These are phyloP conservation scores for Acrobasis repandana DNA, from an alignment of 2,888 invertebrate species.

Conservation along the genomic window DNA sequence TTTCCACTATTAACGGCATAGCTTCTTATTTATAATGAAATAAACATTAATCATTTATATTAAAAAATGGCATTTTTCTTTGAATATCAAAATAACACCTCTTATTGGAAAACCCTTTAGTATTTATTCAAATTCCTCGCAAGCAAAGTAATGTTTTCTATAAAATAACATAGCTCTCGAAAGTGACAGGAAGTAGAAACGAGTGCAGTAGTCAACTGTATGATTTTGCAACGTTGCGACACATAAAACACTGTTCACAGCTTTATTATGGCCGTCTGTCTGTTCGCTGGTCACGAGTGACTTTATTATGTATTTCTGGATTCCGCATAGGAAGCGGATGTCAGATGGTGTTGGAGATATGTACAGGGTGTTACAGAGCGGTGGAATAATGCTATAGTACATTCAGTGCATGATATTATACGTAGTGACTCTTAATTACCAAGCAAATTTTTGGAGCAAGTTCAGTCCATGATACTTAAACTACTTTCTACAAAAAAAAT, in stretches of 20 bases:
- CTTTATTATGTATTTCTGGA: constrained; percentile 18
- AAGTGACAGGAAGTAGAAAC: constrained; percentile 17
- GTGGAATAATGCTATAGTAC: too few species aligned
- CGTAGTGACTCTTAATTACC: too few species aligned
- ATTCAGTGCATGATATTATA: too few species aligned
- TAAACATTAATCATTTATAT: too few species aligned
- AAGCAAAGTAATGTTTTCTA: constrained; percentile 19
- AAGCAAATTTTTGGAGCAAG: too few species aligned
- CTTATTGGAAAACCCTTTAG: too few species aligned
- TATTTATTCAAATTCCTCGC: constrained; percentile 6
- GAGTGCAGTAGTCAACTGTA: constrained; percentile 11
- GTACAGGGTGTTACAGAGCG: neutral
- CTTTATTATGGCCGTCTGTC: constrained; percentile 12
- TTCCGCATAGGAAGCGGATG: constrained; percentile 15
- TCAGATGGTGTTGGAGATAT: neutral
- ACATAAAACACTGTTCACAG: constrained; percentile 15
- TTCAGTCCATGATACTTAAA: too few species aligned
- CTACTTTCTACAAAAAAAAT: too few species aligned
- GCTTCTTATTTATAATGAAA: too few species aligned
- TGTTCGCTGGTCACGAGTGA: constrained; percentile 23
- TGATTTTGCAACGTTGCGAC: constrained; percentile 17
- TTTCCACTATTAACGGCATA: too few species aligned
- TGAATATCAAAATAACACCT: too few species aligned
- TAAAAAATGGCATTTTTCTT: too few species aligned
- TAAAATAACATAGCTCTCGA: constrained; percentile 21